A percentile compares a stretch with the other conserved stretches of the same genome.
phyloP scores from a whole-genome alignment of 2,113 vertebrate species.

The Climacteris rufus region DNA sequence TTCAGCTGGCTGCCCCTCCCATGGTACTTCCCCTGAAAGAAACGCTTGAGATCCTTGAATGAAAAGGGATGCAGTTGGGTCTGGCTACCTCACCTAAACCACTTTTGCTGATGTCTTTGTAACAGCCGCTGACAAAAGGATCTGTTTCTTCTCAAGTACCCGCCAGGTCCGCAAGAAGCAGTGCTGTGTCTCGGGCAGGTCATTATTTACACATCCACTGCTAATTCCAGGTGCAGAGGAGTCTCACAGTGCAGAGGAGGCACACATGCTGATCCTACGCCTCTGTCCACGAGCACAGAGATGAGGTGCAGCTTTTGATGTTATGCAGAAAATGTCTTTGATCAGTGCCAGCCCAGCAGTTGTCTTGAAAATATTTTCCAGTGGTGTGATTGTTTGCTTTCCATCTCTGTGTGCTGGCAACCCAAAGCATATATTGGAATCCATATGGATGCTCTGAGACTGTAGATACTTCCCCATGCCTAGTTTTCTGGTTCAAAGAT shows the following conservation, averaged over 20 bases:
- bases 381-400: background rate
- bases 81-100: background rate
- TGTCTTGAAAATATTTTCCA: background rate
- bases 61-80: background rate
- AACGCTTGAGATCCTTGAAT: background rate
- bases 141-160: background rate
- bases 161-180: fast-evolving
- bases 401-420: background rate
- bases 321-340: background rate
- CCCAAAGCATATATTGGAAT: background rate
- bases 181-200: background rate
- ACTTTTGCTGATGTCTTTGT: background rate
- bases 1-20: background rate
- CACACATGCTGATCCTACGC: fast-evolving
- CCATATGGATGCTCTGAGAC: background rate
- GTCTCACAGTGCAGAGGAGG: background rate
- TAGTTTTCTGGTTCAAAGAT: background rate
- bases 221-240: background rate
- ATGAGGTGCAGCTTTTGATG: background rate
- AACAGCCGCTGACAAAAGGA: background rate
- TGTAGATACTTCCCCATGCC: background rate
- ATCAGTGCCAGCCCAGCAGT: background rate
- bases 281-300: background rate
- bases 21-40: background rate
- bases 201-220: background rate